Evolutionary conservation across 2,113 vertebrate genomes (phyloP), one percentile per base, ranked within the genome.

Genomic region (Hydropotes inermis): DNA sequence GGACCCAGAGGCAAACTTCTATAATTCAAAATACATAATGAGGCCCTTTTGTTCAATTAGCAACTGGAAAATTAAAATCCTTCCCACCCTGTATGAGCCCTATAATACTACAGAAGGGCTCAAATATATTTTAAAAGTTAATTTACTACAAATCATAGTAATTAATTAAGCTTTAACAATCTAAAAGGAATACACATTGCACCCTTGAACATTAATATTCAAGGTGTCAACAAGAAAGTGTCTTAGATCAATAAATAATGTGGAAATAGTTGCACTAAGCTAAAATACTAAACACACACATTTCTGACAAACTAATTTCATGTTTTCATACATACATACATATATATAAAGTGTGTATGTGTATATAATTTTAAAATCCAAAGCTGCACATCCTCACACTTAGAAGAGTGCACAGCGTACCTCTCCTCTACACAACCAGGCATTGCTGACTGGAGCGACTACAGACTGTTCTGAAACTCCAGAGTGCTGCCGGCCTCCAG

Each of bases 231-330:
- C 97, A 98, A 98, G 97, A 98, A 97, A 98, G 99, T 96, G 99
- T 98, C 97, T 98, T 98, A 98, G 98, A 98, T 99, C 99, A 98
- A 99, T 99, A 99, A 99, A 99, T 99, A 99, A 99, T 98, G 98
- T 98, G 98, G 99, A 99, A 99, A 99, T 98, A 98, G 99, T 98
- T 99, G 98, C 98, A 99, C 99, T 99, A 98, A 99, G 98, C 98
- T 99, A 99, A 99, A 99, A 98, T 98, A 98, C 98, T 98, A 98
- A 95, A 97, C 98, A 98, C 98, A 98, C 97, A 98, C 97, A 96
- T 98, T 97, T 97, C 92, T 96, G 98, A 98, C 97, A 97, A 98
- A 98, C 97, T 97, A 98, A 97, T 94, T 96, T 96, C 98, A 97
- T 98, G 96, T 97, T 98, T 98, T 97, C 96, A 98, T 98, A 98